Evolutionary conservation across 2,113 vertebrate genomes (phyloP).

Genomic region (Desmodus rotundus): DNA sequence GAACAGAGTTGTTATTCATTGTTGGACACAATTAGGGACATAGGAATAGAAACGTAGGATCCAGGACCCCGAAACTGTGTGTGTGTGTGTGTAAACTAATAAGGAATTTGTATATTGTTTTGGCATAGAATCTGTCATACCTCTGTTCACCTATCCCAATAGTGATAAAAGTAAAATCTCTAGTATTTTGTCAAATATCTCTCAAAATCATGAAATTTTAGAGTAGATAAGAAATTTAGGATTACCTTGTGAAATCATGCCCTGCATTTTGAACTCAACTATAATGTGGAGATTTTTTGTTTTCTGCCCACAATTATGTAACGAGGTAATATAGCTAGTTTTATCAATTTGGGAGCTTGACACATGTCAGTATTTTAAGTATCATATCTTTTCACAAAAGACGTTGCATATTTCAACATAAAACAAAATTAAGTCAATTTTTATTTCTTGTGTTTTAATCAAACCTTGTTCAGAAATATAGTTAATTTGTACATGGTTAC

Average conservation of each 20-base stretch:
- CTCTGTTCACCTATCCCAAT: background rate
- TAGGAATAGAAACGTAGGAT: background rate
- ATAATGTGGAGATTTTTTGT: background rate
- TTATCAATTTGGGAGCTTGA: background rate
- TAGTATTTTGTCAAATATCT: background rate
- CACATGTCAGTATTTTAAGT: background rate
- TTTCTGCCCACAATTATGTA: background rate
- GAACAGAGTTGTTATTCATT: too few species aligned
- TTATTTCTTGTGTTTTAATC: background rate
- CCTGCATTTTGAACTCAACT: background rate
- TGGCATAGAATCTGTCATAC: background rate
- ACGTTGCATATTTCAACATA: background rate
- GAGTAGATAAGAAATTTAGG: background rate
- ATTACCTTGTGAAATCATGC: background rate
- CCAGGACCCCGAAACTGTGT: background rate
- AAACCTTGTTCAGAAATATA: background rate
- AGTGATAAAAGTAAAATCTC: background rate
- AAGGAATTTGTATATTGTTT: background rate
- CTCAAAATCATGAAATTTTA: background rate
- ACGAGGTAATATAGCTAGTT: background rate
- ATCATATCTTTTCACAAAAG: background rate
- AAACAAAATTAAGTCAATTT: background rate
- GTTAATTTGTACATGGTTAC: background rate
- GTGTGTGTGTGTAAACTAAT: background rate
- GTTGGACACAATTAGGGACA: background rate